A percentile compares a stretch with the other conserved stretches of the same genome.
phyloP scores from a whole-genome alignment of 37 sponge, comb jelly and placozoan genomes.

The Mnemiopsis leidyi region DNA sequence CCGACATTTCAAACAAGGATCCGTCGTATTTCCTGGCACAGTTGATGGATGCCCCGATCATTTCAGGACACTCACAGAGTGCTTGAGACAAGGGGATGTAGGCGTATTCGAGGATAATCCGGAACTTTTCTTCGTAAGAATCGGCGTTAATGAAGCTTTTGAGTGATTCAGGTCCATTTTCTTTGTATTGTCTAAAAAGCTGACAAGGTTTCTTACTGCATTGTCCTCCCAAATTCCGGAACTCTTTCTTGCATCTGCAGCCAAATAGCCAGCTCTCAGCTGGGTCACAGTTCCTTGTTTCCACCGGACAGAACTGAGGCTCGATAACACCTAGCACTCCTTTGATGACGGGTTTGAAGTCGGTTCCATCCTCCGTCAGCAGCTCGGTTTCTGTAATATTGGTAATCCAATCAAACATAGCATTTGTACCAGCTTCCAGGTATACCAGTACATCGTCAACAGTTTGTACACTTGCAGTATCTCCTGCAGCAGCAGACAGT shows the following conservation, averaged over 20 bases:
- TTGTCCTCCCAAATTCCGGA: not conserved
- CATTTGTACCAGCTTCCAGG: not conserved
- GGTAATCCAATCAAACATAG: no score
- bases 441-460: not conserved
- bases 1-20: not conserved
- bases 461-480: not conserved
- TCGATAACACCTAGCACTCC: not conserved
- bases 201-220: not conserved
- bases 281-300: not conserved
- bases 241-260: not conserved
- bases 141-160: not conserved
- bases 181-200: not conserved
- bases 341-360: not conserved
- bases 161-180: not conserved
- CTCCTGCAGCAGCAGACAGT: not conserved
- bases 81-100: not conserved
- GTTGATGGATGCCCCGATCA: not conserved
- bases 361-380: not conserved
- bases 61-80: not conserved
- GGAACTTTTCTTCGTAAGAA: not conserved
- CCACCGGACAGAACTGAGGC: not conserved
- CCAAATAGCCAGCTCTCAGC: not conserved
- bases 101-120: not conserved
- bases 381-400: not conserved
- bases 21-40: not conserved